A percentile compares a stretch with the other conserved stretches of the same genome.
These are phyloP conservation scores for Oreochromis mossambicus DNA, from an alignment of 2,797 vertebrate genomes.

Conservation along the genomic window DNA sequence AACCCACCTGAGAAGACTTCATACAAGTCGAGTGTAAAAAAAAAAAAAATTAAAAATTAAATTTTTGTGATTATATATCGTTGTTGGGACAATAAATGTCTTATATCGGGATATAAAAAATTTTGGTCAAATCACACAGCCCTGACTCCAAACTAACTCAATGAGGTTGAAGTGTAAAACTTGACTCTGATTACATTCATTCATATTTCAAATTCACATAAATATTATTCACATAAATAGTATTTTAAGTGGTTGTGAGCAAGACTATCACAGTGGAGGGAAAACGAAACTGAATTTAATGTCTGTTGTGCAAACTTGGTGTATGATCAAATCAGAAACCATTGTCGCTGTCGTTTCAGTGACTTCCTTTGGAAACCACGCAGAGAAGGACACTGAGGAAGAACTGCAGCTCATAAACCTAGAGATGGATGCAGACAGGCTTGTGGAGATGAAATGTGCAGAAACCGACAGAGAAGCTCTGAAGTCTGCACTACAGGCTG, in stretches of 20 bases:
- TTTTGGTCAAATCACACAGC: not conserved
- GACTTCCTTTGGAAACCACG: constrained; percentile 57
- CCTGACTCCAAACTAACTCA: not conserved
- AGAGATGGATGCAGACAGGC: constrained; percentile 76
- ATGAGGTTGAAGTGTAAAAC: not conserved
- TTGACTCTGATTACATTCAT: rapidly evolving
- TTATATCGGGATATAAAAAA: not conserved
- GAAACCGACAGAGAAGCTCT: constrained; percentile 79
- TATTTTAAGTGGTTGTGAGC: too few species aligned
- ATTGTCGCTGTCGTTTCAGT: constrained; percentile 32
- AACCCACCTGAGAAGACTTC: not conserved
- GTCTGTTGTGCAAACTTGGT: not conserved
- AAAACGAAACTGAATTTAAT: not conserved
- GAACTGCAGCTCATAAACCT: constrained; percentile 72
- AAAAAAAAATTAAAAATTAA: too few species aligned
- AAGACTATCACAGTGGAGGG: too few species aligned
- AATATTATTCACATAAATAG: too few species aligned
- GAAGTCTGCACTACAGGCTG: constrained; percentile 75
- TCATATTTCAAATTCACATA: not conserved
- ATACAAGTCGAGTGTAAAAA: rapidly evolving
- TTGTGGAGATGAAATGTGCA: constrained; percentile 71
- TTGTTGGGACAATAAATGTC: not conserved
- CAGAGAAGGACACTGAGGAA: constrained; percentile 74
- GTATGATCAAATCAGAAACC: not conserved
- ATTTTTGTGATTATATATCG: not conserved